Percentiles rank a stretch among this genome's conserved stretches.
These are phyloP conservation scores for Coranthus polyacanthus DNA, from an alignment of 2,797 vertebrate species.

Conservation along the genomic window DNA sequence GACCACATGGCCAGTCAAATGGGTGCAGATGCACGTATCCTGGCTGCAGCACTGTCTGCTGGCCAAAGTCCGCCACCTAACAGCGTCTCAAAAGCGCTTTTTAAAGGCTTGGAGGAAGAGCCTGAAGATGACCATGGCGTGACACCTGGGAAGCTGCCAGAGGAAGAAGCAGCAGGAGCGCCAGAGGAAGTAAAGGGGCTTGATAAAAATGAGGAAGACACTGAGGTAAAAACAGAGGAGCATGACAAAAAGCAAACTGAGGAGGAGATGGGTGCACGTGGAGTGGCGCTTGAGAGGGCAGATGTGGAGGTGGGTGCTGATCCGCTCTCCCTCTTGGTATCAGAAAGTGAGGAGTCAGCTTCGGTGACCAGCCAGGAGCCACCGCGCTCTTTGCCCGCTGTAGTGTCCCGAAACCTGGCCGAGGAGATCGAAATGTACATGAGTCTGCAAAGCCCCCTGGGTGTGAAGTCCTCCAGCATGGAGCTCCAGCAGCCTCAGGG, in stretches of 20 bases:
- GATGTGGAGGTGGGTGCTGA: slow-evolving; percentile 93
- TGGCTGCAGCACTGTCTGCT: slow-evolving; percentile 89
- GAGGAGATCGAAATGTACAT: slow-evolving; percentile 99
- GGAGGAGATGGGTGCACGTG: slow-evolving; percentile 61
- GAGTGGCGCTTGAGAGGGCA: slow-evolving; percentile 86
- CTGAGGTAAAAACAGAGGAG: slow-evolving; percentile 61
- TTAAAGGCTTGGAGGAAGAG: slow-evolving; percentile 81
- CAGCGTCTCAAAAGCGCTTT: slow-evolving; percentile 68
- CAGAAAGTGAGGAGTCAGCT: slow-evolving; percentile 81
- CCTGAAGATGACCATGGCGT: slow-evolving; percentile 53
- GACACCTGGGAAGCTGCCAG: slow-evolving; percentile 45
- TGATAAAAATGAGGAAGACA: slow-evolving; percentile 13
- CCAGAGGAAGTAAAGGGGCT: slow-evolving; percentile 68
- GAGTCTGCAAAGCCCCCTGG: slow-evolving; percentile 91
- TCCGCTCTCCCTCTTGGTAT: slow-evolving; percentile 93
- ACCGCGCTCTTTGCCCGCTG: slow-evolving; percentile 82
- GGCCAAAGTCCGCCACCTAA: slow-evolving; percentile 77
- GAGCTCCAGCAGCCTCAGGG: slow-evolving; percentile 87
- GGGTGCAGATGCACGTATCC: slow-evolving; percentile 96
- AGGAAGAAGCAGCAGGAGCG: slow-evolving; percentile 64
- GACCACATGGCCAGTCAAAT: slow-evolving; percentile 93
- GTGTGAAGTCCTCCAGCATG: slow-evolving; percentile 92
- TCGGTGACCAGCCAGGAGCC: slow-evolving; percentile 85
- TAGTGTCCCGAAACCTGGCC: slow-evolving; percentile 93
- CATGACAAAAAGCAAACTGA: slow-evolving; percentile 56